Base-by-base conservation (phyloP, 2,888 invertebrate genomes). In the Onchidella celtica region DNA sequence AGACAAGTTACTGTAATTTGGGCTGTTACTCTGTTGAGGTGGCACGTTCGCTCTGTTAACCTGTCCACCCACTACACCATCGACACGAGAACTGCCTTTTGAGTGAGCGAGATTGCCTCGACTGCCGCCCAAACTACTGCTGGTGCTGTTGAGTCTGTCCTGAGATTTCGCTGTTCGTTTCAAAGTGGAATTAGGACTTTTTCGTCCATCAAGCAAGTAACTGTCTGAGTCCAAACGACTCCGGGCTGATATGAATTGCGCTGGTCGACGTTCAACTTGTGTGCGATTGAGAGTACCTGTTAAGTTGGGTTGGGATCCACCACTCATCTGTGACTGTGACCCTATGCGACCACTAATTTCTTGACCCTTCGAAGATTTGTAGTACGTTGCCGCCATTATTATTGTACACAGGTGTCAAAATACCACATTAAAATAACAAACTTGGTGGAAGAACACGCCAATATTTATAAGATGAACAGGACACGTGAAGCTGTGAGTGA, bases 81-180 rank as follows among this genome's bases (percentile, higher is more conserved):
- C 29, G 11, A 3, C 3, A 3, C 17, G 32, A 29, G 27, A 27
- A 9, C 29, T 32, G 9, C 21, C 34, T 59, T 73, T 73, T 4
- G 59, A 55, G n/a, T 59, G 61, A 3, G 70, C 47, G 14, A 79
- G 34, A 32, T 79, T 79, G 32, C 79, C 57, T 29, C 79, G 24
- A 38, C 79, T 79, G 59, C 79, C 61, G 29, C 63, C 29, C 6
- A 70, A 4, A 36, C 57, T 75, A 65, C 75, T 75, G 36, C 70
- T 70, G 0, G 70, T 38, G 21, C 76, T 81, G 27, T 81, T 81
- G 36, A 81, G 76, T 65, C 76, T 81, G 21, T 81, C 81, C 27
- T 76, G 76, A 0, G 81, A 81, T 36, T 74, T 76, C 9, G 81
- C 81, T 21, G 69, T 69, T 21, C 81, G 74, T 69, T 66, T 75